Conservation (phyloP, 2,797 vertebrate species). For the Mormyrus proboscirostris region DNA sequence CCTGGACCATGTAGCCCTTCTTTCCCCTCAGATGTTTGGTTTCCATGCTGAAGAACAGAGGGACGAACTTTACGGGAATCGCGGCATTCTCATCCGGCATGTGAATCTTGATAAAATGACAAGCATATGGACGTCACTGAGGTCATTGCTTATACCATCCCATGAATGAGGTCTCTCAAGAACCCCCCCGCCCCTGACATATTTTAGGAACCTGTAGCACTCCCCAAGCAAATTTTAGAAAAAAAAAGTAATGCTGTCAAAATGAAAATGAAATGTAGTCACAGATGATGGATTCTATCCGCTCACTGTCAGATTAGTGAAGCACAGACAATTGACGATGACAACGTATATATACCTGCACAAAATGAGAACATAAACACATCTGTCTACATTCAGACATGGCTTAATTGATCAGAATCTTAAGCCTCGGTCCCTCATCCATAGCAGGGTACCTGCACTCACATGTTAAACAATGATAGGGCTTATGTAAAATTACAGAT, state of each 20-base stretch:
- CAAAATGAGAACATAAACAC: not conserved
- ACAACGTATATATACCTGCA: not conserved
- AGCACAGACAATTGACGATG: not conserved
- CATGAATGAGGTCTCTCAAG: not conserved
- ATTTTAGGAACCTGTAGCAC: not conserved
- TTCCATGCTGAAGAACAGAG: slow-evolving; percentile 15
- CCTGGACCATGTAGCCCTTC: not conserved
- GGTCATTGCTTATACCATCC: not conserved
- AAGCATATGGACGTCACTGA: not conserved
- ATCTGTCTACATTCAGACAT: not conserved
- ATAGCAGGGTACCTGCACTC: not conserved
- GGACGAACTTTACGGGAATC: not conserved
- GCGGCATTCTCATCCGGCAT: not conserved
- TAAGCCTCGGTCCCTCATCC: not conserved
- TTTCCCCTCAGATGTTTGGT: not conserved
- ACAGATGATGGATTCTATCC: not conserved
- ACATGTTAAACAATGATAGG: not conserved
- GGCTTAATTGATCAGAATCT: not conserved
- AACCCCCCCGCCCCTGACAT: not conserved
- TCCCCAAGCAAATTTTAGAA: not conserved
- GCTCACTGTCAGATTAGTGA: not conserved
- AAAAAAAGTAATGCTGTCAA: not conserved
- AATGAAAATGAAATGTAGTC: not conserved
- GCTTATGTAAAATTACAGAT: not conserved
- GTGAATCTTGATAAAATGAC: not conserved